Evolutionary conservation across 1,140 invertebrate species (phyloP).

Genomic region (Ceratina japonica): DNA sequence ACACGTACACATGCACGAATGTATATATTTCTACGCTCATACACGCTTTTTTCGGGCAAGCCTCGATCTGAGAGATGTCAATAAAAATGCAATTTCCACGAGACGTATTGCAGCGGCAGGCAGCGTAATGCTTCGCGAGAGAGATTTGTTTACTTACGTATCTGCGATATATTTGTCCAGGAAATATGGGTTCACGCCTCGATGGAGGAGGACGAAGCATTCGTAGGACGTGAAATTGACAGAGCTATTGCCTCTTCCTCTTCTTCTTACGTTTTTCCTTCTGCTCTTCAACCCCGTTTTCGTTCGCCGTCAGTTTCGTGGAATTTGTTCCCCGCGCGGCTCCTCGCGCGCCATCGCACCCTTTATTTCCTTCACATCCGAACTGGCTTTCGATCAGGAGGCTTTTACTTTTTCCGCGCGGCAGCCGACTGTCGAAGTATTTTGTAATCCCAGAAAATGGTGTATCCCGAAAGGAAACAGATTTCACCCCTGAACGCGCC

Average conservation of each 20-base stretch:
- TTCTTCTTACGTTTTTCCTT: not conserved
- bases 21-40: not conserved
- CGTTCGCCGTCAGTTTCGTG: not conserved
- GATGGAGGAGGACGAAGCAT: conserved; percentile 25
- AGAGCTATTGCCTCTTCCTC: conserved; percentile 24
- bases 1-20: not conserved
- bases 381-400: conserved; percentile 52
- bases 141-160: conserved; percentile 41
- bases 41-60: too few relatives aligned
- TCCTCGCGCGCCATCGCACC: conserved; percentile 48
- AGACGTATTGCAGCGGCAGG: not conserved
- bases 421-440: conserved; percentile 59
- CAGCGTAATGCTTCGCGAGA: conserved; percentile 16
- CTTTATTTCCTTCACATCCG: conserved; percentile 61
- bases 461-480: conserved; percentile 59
- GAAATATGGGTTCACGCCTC: conserved; percentile 40
- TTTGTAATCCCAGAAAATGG: conserved; percentile 62
- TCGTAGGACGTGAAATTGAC: conserved; percentile 46
- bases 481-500: conserved; percentile 51
- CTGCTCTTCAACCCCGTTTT: not conserved
- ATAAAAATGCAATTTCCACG: conserved; percentile 41
- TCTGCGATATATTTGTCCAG: conserved; percentile 13
- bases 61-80: conserved; percentile 1
- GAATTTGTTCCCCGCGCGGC: conserved; percentile 43
- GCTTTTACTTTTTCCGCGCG: conserved; percentile 51